Evolutionary conservation across 2,888 invertebrate species (phyloP), one percentile per base, ranked within the genome.

Genomic region (Diaphora mendica): DNA sequence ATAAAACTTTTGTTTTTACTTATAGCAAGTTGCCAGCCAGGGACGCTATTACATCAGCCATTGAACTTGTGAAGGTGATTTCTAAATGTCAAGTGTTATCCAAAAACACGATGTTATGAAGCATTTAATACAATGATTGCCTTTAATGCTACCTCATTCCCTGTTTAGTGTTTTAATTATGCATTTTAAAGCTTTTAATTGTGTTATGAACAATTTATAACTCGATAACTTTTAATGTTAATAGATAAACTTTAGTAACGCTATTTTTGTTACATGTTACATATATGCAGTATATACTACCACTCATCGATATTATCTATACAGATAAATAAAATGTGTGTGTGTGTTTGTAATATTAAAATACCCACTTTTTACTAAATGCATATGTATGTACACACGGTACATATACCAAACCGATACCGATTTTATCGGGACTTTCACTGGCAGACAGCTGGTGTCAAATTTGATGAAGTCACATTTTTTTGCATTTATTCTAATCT

Each of bases 1-100:
- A 8, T 8, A 23, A 51, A 8, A 15, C 23, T 48, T 5, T 48
- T 23, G 0, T 23, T 23, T 48, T 48, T 23, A 48, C n/a, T 55
- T 9, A 3, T n/a, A n/a, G n/a, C n/a, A 26, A 39, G 23, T 35
- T 55, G 39, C 55, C 68, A 68, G 39, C 55, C 68, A 68, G 55
- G 51, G 8, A 55, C n/a, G 7, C 51, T 68, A 55, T 68, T 9
- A 15, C 7, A 8, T 55, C 55, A 68, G 68, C 76, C 82, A 82
- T 81, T 83, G 81, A 83, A 83, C 83, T 84, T 82, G 67, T 74
- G 76, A 82, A 83, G 83, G 84, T 82, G 71, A 83, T 39, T 33
- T 70, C 44, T 64, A 80, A 87, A 86, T 83, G 80, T 78, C 81
- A 83, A 73, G 76, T 74, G 79, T 78, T 81, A 83, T 84, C 74